Base-by-base conservation (phyloP, 2,888 invertebrate genomes). In the Phasia obesa region DNA sequence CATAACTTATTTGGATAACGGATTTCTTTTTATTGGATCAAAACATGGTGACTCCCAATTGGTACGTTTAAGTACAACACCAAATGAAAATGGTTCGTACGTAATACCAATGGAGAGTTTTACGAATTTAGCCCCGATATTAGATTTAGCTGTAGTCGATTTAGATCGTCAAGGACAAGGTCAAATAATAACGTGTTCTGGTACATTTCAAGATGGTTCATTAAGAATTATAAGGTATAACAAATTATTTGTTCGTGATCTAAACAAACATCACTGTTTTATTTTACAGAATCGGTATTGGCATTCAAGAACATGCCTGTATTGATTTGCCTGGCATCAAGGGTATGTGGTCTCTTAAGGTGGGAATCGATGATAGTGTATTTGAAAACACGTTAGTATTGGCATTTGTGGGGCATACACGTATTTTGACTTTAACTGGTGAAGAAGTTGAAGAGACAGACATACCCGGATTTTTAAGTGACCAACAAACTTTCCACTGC, bases 371-470 rank as follows among this genome's bases (percentile, higher is more conserved):
- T 31, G 93, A 93, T 87, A 92, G 92, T 47, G 88, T 90, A 31
- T 93, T 92, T 86, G 98, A 99, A 90, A 98, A 99, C 89, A 97
- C 97, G 2, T 92, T 99, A 15, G 97, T 99, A 0, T 92, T 99
- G 59, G 95, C 99, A 1, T 99, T 99, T 91, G 98, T 99, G n/a
- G 98, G 98, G 5, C 98, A 99, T 89, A 99, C 99, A 0, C 94
- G 98, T 86, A 96, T 98, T 19, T 92, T 99, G 55, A 95, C 96
- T 84, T 91, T 99, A 53, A 97, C 94, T 86, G 98, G 98, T 0
- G 99, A 99, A 89, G 99, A 99, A 91, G 98, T 99, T 0, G 99
- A 99, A 90, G 99, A 99, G 91, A 98, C 98, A 0, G 98, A 98
- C 88, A 95, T 98, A 85, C 93, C 95, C 71, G 99, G 99, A 0